Percentiles rank a stretch among this genome's conserved stretches.
Evolutionary conservation across 2,797 vertebrate species (phyloP).

Genomic region (Phyllotis vaccarum): DNA sequence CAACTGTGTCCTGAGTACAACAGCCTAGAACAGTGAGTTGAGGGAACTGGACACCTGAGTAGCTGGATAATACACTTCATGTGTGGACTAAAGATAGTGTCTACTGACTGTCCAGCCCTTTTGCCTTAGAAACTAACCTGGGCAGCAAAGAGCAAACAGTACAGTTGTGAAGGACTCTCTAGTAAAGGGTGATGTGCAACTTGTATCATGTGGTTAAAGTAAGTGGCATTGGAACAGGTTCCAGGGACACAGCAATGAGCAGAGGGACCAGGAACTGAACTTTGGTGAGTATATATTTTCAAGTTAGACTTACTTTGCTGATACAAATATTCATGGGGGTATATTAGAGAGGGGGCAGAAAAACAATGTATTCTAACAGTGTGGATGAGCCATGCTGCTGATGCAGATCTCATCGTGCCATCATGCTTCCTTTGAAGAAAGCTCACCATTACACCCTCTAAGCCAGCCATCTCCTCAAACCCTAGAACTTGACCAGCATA

Average conservation of each 20-base stretch:
- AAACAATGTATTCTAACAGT: not conserved
- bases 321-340: not conserved
- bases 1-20: not conserved
- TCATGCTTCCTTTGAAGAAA: not conserved
- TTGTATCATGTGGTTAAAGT: too few relatives aligned
- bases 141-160: not conserved
- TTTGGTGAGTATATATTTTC: not conserved
- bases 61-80: rapidly evolving
- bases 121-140: not conserved
- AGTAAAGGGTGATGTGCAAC: not conserved
- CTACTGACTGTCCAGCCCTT: too few relatives aligned
- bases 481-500: not conserved
- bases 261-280: not conserved
- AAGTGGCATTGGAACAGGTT: not conserved
- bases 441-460: not conserved
- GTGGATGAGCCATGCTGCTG: too few relatives aligned
- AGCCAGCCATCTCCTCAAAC: not conserved
- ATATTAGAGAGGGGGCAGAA: not conserved
- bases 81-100: too few relatives aligned
- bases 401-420: not conserved
- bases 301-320: not conserved
- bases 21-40: not conserved
- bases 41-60: not conserved
- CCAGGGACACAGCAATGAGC: not conserved
- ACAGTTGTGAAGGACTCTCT: too few relatives aligned